phyloP scores from a whole-genome alignment of 2,113 vertebrate species.

The Chamaea fasciata region DNA sequence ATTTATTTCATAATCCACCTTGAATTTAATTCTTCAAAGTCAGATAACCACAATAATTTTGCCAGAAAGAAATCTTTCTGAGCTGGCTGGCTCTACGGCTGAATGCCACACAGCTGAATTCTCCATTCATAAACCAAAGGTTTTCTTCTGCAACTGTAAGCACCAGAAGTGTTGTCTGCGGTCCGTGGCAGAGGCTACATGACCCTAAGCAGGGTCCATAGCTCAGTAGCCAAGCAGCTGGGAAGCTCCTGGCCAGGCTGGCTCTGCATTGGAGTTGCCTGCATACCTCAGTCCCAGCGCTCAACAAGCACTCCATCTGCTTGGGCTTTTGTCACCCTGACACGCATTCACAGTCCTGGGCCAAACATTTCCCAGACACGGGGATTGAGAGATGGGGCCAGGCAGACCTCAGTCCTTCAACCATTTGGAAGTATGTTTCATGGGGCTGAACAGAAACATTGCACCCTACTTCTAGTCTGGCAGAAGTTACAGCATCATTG shows the following conservation, averaged over 20 bases:
- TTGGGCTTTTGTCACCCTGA: neutral
- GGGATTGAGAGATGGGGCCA: neutral
- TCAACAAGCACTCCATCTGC: neutral
- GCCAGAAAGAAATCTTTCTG: neutral
- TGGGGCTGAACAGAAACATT: neutral
- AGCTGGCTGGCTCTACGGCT: neutral
- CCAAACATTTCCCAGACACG: neutral
- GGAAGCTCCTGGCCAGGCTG: neutral
- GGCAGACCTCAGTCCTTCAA: neutral
- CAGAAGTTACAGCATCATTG: neutral
- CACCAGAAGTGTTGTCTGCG: neutral
- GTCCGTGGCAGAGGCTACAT: neutral
- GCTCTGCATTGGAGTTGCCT: neutral
- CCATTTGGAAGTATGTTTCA: rapidly evolving
- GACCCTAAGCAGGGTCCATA: neutral
- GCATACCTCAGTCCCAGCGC: rapidly evolving
- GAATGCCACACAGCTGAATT: neutral
- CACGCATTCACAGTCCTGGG: neutral
- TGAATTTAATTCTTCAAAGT: neutral
- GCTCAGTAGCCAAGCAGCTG: neutral
- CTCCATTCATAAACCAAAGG: neutral
- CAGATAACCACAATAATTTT: neutral
- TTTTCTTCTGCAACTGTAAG: neutral
- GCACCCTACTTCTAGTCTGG: neutral
- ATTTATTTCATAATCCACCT: neutral